phyloP scores from a whole-genome alignment of 2,888 invertebrate species.

The Xestia ashworthii region DNA sequence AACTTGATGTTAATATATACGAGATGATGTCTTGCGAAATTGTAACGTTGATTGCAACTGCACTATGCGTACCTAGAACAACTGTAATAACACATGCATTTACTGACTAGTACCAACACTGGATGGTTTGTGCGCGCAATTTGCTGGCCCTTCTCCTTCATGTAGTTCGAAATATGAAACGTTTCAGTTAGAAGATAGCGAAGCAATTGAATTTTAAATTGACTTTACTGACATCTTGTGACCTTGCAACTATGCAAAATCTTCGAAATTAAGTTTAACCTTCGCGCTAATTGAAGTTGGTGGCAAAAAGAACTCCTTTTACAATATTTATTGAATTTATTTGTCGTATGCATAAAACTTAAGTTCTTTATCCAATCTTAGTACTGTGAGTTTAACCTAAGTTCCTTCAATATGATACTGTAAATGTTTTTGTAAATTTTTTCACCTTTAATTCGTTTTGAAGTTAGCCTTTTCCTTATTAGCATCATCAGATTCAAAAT shows the following conservation, averaged over 20 bases:
- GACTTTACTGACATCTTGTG: constrained; percentile 19
- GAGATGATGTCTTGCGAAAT: constrained; percentile 71
- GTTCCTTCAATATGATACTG: not conserved
- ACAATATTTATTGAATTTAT: constrained; percentile 8
- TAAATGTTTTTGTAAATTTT: not conserved
- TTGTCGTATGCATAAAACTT: not conserved
- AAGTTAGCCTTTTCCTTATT: constrained; percentile 29
- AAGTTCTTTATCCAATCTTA: not conserved
- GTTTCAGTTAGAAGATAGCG: not conserved
- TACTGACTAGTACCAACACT: constrained; percentile 19
- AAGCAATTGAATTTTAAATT: constrained; percentile 19
- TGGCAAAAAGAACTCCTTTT: constrained; percentile 22
- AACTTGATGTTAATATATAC: constrained; percentile 63
- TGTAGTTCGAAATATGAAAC: constrained; percentile 1
- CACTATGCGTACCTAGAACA: constrained; percentile 46
- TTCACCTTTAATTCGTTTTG: not conserved
- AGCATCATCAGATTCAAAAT: not conserved
- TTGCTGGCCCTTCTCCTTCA: constrained; percentile 1
- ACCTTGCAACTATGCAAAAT: constrained; percentile 40
- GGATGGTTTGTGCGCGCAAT: not conserved
- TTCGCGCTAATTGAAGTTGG: constrained; percentile 18
- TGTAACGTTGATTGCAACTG: constrained; percentile 68
- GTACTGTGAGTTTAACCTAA: not conserved
- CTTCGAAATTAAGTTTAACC: constrained; percentile 33
- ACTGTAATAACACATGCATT: constrained; percentile 32